Conservation (phyloP, 92 coral and sea anemone species). For the Phenganax subtilis region DNA sequence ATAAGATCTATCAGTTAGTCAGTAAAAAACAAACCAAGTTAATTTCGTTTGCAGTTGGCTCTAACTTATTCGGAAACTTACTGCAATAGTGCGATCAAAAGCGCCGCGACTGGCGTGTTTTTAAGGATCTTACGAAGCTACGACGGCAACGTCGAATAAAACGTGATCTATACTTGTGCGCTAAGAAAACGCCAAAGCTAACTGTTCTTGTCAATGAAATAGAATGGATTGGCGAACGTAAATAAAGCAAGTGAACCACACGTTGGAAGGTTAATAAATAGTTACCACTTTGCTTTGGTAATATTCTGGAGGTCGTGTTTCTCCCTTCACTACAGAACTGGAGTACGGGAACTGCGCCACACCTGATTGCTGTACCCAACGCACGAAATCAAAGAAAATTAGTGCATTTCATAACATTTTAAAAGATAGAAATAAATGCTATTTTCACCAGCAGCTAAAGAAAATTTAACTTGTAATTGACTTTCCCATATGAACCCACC, state of each 20-base stretch:
- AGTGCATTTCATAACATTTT: not conserved
- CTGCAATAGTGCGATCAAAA: too few species aligned
- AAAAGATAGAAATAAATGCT: not conserved
- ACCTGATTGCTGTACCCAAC: not conserved
- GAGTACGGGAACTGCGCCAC: not conserved
- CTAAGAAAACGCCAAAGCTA: too few species aligned
- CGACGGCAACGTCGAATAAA: too few species aligned
- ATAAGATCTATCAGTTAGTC: not conserved
- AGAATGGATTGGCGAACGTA: too few species aligned
- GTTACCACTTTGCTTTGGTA: conserved; percentile 29
- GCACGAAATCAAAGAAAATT: not conserved
- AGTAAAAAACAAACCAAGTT: not conserved
- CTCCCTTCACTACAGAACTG: conserved; percentile 13
- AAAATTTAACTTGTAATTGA: too few species aligned
- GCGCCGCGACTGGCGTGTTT: too few species aligned
- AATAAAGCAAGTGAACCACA: not conserved
- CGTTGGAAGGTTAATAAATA: not conserved
- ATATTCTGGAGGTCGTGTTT: conserved; percentile 23
- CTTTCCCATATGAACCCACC: too few species aligned
- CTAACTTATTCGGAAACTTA: not conserved
- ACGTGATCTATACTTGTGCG: too few species aligned
- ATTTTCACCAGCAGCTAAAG: too few species aligned
- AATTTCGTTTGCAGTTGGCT: not conserved
- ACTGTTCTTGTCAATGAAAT: too few species aligned
- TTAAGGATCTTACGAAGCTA: too few species aligned